Base-by-base conservation (phyloP, 2,797 vertebrate genomes). In the Momotus momota region DNA sequence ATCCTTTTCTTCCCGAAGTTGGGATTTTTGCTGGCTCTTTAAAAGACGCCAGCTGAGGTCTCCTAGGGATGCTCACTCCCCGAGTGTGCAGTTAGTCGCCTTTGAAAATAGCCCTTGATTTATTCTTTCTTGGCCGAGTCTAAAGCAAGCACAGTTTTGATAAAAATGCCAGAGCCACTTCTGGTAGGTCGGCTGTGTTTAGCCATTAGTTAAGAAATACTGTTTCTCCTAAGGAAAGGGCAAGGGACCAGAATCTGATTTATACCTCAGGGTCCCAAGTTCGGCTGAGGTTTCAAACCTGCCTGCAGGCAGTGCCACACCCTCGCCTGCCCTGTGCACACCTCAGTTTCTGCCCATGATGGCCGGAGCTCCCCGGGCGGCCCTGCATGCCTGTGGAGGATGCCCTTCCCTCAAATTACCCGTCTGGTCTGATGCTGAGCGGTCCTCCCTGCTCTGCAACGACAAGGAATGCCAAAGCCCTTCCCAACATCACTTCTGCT, bases 261-360 rank as follows among this genome's bases (percentile, higher is more conserved):
- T n/a, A 3, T 18, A 6, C 10, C 29, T 25, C 15, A 3, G 51
- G 21, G 5, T 43, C n/a, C 16, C 0, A 0, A 46, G 23, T 27
- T 25, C 18, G 60, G 33, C 25, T 40, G 69, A 62, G 77, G 25
- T 71, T 90, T 41, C 77, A 26, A 52, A 11, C 43, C 60, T n/a
- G 20, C 54, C 60, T 33, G 31, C 26, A 15, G 33, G 43, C 49
- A 61, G 57, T 6, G 12, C 15, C 2, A 1, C 3, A 13, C 26
- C 58, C 33, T 70, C 3, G 1, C 33, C 71, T 65, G 33, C 64
- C 52, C 64, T 41, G 67, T 25, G 22, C 2, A 2, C 23, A 40
- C 61, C 79, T 74, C 49, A 14, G 70, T 58, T 62, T 14, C 73
- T 82, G 61, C 60, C 48, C 43, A 6, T 35, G 15, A 3, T 2